Conservation (phyloP, 2,113 vertebrate species). For the Himantopus leucocephalus region DNA sequence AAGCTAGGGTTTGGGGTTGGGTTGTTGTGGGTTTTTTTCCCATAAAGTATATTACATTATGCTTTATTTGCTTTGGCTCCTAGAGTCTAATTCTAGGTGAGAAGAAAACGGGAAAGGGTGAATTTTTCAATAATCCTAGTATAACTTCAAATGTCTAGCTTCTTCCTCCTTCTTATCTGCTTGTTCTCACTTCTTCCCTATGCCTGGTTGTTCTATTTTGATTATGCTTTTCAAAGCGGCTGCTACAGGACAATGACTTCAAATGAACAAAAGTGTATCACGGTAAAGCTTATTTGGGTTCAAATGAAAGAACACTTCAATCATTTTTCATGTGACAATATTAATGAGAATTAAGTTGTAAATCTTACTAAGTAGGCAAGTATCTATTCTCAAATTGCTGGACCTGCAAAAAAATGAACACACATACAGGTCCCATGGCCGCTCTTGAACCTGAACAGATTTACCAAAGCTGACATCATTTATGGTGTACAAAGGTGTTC, state of each 20-base stretch:
- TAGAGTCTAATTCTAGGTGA: neutral
- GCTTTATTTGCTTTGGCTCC: neutral
- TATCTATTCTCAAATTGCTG: neutral
- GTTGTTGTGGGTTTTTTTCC: neutral
- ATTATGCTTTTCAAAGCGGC: neutral
- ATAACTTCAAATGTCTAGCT: neutral
- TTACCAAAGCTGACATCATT: neutral
- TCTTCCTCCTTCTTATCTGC: neutral
- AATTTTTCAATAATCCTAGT: neutral
- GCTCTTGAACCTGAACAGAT: neutral
- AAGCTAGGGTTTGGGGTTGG: neutral
- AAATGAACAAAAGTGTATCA: neutral
- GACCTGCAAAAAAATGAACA: neutral
- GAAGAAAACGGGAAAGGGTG: neutral
- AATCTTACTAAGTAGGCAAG: neutral
- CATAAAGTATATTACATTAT: neutral
- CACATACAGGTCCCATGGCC: neutral
- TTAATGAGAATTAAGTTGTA: neutral
- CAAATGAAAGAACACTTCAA: neutral
- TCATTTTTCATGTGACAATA: neutral
- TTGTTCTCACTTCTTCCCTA: neutral
- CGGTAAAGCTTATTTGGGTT: neutral
- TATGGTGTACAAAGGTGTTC: neutral
- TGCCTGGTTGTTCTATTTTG: neutral
- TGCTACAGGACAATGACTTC: neutral